Conservation (phyloP, 37 sponge, comb jelly and placozoan genomes). For the Petrosia ficiformis region DNA sequence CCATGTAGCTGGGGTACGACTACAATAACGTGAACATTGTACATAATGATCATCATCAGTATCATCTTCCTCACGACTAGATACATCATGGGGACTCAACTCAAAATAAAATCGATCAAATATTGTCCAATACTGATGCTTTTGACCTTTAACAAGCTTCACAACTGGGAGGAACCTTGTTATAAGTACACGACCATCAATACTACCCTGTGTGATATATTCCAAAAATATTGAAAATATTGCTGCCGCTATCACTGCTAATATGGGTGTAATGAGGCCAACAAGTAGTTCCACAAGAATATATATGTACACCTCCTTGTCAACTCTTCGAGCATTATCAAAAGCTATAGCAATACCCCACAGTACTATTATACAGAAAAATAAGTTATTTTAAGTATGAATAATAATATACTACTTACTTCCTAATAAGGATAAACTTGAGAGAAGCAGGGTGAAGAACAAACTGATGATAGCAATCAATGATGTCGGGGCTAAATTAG, state of each 20-base stretch:
- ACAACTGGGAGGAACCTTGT: conserved; percentile 33
- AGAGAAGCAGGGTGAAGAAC: neutral
- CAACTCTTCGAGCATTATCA: conserved; percentile 7
- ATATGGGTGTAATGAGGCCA: conserved; percentile 32
- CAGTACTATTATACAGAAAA: conserved; percentile 39
- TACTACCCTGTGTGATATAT: conserved; percentile 42
- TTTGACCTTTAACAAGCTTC: conserved; percentile 25
- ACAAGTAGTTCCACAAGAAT: conserved; percentile 47
- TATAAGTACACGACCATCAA: conserved; percentile 27
- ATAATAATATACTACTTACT: neutral
- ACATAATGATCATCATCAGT: neutral
- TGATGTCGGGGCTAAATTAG: neutral
- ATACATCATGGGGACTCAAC: conserved; percentile 2
- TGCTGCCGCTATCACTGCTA: conserved; percentile 17
- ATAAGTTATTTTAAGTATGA: neutral
- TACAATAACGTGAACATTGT: neutral
- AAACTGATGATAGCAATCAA: neutral
- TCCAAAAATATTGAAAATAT: conserved; percentile 40
- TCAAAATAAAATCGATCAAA: conserved; percentile 35
- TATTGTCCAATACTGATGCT: conserved; percentile 52
- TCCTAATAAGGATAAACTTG: neutral
- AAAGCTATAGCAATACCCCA: conserved; percentile 57
- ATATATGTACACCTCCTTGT: conserved; percentile 23
- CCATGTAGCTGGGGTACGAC: conserved; percentile 27
- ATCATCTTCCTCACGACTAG: neutral